Conservation (phyloP, 2,888 invertebrate species). For the Drosophila rubida region DNA sequence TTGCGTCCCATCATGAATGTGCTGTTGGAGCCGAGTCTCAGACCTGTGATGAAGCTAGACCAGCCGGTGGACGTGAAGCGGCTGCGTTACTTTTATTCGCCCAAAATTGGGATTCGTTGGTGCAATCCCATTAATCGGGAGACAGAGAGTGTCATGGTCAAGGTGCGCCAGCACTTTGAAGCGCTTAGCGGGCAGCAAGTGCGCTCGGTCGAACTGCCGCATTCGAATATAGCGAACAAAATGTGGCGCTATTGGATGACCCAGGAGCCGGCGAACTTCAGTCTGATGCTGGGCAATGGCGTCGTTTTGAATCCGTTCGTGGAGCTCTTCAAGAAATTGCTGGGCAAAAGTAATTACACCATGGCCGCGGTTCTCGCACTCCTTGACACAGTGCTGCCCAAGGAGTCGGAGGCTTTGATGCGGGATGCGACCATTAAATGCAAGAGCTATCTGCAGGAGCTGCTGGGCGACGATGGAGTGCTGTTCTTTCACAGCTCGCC, state of each 20-base stretch:
- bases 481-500: constrained; percentile 94
- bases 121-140: constrained; percentile 90
- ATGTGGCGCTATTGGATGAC: constrained; percentile 92
- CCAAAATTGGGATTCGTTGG: constrained; percentile 90
- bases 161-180: constrained; percentile 85
- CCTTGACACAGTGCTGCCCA: constrained; percentile 88
- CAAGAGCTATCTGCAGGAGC: constrained; percentile 87
- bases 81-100: constrained; percentile 91
- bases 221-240: constrained; percentile 86
- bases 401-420: constrained; percentile 88
- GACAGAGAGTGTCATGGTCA: constrained; percentile 88
- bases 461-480: constrained; percentile 92
- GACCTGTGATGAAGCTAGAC: constrained; percentile 87
- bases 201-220: constrained; percentile 77
- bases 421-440: constrained; percentile 87
- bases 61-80: constrained; percentile 88
- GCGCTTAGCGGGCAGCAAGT: constrained; percentile 79
- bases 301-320: constrained; percentile 86
- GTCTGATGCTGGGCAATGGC: constrained; percentile 88
- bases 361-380: constrained; percentile 89
- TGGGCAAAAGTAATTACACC: constrained; percentile 88
- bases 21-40: constrained; percentile 85
- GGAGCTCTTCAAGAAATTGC: constrained; percentile 87
- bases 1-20: constrained; percentile 90
- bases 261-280: constrained; percentile 88